Percentiles rank a stretch among this genome's conserved stretches.
Conservation (phyloP, 2,797 vertebrate species). For the Meriones psammophilus region DNA sequence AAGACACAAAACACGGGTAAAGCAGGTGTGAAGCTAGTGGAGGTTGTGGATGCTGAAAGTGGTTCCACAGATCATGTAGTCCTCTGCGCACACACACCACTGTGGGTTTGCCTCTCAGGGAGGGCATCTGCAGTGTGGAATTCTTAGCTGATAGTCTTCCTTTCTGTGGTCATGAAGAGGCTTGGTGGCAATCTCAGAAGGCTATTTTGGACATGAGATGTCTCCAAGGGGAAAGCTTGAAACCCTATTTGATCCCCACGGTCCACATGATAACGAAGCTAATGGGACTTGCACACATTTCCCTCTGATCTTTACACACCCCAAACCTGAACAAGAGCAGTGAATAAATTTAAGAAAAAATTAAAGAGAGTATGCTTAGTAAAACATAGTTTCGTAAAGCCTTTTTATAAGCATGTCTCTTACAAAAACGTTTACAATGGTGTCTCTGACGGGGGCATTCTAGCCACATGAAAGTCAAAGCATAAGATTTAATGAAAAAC, state of each 20-base stretch:
- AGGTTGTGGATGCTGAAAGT: neutral
- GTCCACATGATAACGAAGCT: no score
- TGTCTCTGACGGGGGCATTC: neutral
- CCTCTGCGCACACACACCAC: neutral
- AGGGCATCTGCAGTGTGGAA: neutral
- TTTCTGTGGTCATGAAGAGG: neutral
- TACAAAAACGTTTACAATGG: neutral
- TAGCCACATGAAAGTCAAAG: neutral
- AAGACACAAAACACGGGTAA: neutral
- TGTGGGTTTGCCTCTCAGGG: neutral
- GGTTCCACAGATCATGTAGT: no score
- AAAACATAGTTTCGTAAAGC: neutral
- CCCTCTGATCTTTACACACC: neutral
- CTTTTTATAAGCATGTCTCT: neutral
- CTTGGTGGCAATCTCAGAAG: neutral
- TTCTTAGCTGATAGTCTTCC: neutral
- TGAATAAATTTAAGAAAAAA: neutral
- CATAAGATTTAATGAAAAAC: neutral
- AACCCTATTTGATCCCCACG: neutral
- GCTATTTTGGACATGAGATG: neutral
- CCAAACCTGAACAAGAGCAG: neutral
- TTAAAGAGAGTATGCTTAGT: neutral
- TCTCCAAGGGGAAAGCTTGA: neutral
- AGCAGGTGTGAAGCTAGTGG: neutral
- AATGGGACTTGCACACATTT: neutral